Conservation (phyloP, 2,888 invertebrate species). For the Cartodere bifasciata region DNA sequence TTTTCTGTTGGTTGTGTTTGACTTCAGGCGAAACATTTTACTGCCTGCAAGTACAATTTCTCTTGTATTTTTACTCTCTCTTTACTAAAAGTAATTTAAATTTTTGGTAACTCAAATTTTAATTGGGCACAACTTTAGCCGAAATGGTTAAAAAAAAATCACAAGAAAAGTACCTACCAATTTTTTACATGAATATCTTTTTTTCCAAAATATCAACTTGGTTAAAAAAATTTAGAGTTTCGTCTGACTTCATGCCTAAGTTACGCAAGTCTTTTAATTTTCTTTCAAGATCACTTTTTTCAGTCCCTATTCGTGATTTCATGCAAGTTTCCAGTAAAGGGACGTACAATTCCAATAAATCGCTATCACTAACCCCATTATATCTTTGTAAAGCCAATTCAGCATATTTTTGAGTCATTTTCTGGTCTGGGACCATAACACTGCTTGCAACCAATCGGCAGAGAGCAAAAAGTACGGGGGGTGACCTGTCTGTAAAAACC, state of each 20-base stretch:
- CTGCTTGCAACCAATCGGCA: conserved; percentile 57
- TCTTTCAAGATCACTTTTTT: conserved; percentile 47
- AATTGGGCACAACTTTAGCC: too few species aligned
- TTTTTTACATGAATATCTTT: too few species aligned
- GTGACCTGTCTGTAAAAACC: conserved; percentile 55
- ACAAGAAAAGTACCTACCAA: too few species aligned
- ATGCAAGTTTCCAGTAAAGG: conserved; percentile 56
- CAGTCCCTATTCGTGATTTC: conserved; percentile 46
- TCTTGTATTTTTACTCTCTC: too few species aligned
- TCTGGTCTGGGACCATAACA: conserved; percentile 35
- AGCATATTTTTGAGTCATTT: conserved; percentile 54
- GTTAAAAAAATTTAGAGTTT: conserved; percentile 46
- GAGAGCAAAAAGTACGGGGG: conserved; percentile 50
- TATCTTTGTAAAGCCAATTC: conserved; percentile 56
- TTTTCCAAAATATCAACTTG: conserved; percentile 46
- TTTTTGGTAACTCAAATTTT: too few species aligned
- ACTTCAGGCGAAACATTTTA: too few species aligned
- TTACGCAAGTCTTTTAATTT: conserved; percentile 48
- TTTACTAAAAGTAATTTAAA: too few species aligned
- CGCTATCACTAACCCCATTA: conserved; percentile 59
- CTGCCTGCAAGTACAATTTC: too few species aligned
- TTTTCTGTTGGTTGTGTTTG: too few species aligned
- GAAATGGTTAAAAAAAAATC: too few species aligned
- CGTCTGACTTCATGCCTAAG: conserved; percentile 53
- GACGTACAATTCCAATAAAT: conserved; percentile 53